Base-by-base conservation (phyloP, 2,888 invertebrate species). In the Drosophila differens region DNA sequence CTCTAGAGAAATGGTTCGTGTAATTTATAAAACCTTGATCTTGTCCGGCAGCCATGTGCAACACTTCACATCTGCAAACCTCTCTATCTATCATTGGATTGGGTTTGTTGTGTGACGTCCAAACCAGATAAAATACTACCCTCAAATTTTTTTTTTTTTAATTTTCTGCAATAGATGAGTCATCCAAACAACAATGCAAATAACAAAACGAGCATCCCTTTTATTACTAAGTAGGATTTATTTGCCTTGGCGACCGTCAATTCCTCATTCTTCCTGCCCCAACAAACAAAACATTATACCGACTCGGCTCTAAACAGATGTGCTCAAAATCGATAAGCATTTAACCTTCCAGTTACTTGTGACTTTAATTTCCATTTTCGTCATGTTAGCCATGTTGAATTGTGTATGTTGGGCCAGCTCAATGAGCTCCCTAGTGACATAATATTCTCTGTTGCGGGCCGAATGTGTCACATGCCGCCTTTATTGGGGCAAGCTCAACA, bases 21-120 rank as follows among this genome's bases (percentile, higher is more conserved):
- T 70, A 64, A 55, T 63, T 58, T 53, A 57, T 22, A 60, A 67
- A 83, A 77, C 87, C 85, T 89, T 89, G 89, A 85, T 86, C 87
- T 85, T 85, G 82, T 84, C 72, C 75, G 79, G 51, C 70, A 53
- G 79, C 82, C 89, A 85, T 84, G 74, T 89, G 89, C 82, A 79
- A 61, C 59, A 74, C 70, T 78, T 85, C 65, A 77, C 49, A 60
- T 63, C 54, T 44, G 12, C 41, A 63, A 66, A 61, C 69, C 5
- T 25, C 44, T 58, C 54, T 4, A 41, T 39, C 51, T 55, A 54
- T 47, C 12, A 53, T 35, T 2, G 1, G 10, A 59, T 53, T 30
- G 39, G 57, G 12, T 49, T 60, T 57, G 19, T 19, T 54, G 25
- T 47, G 16, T 52, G 58, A 53, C 49, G 49, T 49, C 41, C 65